These are phyloP conservation scores for Eupristina koningsbergeri DNA, from an alignment of 1,140 invertebrate genomes.

Conservation along the genomic window DNA sequence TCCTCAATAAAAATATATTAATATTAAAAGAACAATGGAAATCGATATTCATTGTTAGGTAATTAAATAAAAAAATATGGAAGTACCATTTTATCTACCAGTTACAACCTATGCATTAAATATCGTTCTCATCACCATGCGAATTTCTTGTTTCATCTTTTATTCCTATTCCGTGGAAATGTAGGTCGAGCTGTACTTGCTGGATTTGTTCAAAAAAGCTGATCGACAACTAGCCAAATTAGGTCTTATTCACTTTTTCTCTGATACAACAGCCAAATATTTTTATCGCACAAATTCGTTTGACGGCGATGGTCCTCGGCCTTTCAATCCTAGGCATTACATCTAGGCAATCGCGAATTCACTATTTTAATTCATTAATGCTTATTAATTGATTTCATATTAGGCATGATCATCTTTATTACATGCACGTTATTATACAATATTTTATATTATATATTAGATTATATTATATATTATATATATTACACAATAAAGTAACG, in stretches of 20 bases:
- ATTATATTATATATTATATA: too few relatives aligned
- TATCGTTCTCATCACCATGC: background rate
- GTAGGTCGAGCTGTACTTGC: constrained; percentile 37
- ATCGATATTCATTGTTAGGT: background rate
- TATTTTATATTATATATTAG: too few relatives aligned
- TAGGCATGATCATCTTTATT: too few relatives aligned
- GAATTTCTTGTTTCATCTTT: constrained; percentile 27
- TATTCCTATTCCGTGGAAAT: constrained; percentile 33
- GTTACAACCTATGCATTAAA: background rate
- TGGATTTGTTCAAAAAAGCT: constrained; percentile 33
- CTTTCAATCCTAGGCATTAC: too few relatives aligned
- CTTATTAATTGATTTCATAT: too few relatives aligned
- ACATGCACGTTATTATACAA: too few relatives aligned
- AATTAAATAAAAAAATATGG: background rate
- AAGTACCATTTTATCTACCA: background rate
- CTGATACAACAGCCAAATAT: background rate
- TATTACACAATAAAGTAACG: too few relatives aligned
- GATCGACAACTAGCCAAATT: constrained; percentile 40
- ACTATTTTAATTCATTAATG: too few relatives aligned
- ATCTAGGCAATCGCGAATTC: background rate
- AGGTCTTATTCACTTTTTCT: constrained; percentile 31
- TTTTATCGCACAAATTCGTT: background rate
- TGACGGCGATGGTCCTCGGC: background rate
- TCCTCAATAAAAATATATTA: background rate
- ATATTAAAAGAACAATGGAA: background rate